phyloP scores from a whole-genome alignment of 2,888 invertebrate species.

The Cerastis rubricosa region DNA sequence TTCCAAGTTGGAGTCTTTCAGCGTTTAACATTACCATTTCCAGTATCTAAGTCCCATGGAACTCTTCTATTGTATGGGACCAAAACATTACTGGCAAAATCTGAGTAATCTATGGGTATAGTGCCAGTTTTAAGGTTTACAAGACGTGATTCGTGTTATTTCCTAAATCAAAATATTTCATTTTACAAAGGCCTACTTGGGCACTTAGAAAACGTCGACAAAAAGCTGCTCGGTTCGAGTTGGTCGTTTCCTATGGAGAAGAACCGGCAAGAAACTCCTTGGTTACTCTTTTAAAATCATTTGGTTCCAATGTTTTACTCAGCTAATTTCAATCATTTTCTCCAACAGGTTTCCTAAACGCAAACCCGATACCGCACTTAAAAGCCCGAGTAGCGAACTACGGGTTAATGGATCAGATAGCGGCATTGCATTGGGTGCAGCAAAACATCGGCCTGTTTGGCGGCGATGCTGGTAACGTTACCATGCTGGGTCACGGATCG shows the following conservation, averaged over 20 bases:
- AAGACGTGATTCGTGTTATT: neutral
- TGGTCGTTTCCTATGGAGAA: too few relatives aligned
- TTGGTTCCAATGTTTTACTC: neutral
- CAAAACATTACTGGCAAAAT: neutral
- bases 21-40: neutral
- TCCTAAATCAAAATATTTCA: too few relatives aligned
- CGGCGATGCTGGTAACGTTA: slow-evolving; percentile 98
- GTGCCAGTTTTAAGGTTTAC: neutral
- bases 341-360: slow-evolving; percentile 95
- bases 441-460: slow-evolving; percentile 98
- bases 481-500: slow-evolving; percentile 98
- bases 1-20: neutral
- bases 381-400: slow-evolving; percentile 98
- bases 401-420: slow-evolving; percentile 99
- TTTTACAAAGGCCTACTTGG: too few relatives aligned
- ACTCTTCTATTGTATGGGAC: neutral
- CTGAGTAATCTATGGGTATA: neutral
- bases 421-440: slow-evolving; percentile 99
- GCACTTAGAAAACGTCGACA: too few relatives aligned
- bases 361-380: slow-evolving; percentile 96
- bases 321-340: slow-evolving; percentile 1
- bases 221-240: too few relatives aligned
- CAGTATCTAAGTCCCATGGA: neutral
- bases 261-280: too few relatives aligned
- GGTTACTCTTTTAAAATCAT: too few relatives aligned